Evolutionary conservation across 2,797 vertebrate species (phyloP).

Genomic region (Lepidocolaptes lacrymiger): DNA sequence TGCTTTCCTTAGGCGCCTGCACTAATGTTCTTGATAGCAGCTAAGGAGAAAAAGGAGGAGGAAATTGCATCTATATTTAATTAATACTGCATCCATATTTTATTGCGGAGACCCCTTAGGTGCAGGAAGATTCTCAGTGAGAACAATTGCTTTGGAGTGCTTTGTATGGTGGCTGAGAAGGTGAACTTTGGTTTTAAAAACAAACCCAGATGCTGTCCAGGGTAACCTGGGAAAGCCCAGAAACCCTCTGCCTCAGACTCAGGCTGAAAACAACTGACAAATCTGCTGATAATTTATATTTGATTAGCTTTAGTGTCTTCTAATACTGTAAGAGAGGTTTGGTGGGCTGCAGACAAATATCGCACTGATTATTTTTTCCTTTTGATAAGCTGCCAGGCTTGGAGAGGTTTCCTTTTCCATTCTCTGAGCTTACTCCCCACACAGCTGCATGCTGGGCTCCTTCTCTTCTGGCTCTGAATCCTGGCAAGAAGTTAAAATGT

Average conservation of each 20-base stretch:
- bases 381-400: slow-evolving; percentile 4
- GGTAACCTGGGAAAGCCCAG: not conserved
- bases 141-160: slow-evolving; percentile 30
- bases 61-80: slow-evolving; percentile 69
- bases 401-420: not conserved
- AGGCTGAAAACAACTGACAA: not conserved
- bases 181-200: not conserved
- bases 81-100: slow-evolving; percentile 65
- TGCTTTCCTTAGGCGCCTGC: slow-evolving; percentile 48
- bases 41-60: slow-evolving; percentile 47
- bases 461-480: not conserved
- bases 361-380: not conserved
- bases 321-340: not conserved
- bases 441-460: not conserved
- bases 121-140: not conserved
- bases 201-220: not conserved
- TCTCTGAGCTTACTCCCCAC: not conserved
- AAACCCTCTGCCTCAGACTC: not conserved
- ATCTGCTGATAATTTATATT: slow-evolving; percentile 22
- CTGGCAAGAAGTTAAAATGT: not conserved
- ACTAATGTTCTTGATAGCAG: slow-evolving; percentile 40
- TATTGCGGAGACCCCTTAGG: slow-evolving; percentile 49
- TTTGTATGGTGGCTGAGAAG: not conserved
- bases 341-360: slow-evolving; percentile 2
- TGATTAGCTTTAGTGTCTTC: slow-evolving; percentile 8